phyloP scores from a whole-genome alignment of 30 jellyfish, hydroid and myxozoan species.

The Sanderia malayensis region DNA sequence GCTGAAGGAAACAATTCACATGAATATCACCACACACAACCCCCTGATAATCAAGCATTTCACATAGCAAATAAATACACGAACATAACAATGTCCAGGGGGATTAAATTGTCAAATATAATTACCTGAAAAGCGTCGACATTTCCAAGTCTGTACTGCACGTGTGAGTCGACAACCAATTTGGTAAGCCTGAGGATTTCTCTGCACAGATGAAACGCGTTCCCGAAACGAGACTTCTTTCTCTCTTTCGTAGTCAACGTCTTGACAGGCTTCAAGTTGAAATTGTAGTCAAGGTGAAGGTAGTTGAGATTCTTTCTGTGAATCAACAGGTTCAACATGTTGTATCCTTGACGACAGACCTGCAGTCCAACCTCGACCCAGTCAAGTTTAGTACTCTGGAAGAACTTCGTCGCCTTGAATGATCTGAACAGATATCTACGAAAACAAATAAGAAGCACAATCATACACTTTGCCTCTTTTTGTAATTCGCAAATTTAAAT shows the following conservation, averaged over 20 bases:
- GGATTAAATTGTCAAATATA: too few species aligned
- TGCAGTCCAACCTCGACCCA: constrained; percentile 99
- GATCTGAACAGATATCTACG: constrained; percentile 89
- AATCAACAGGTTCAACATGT: constrained; percentile 93
- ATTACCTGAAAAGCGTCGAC: constrained; percentile 99
- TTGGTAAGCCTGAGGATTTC: constrained; percentile 93
- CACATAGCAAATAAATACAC: too few species aligned
- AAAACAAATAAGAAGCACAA: not conserved
- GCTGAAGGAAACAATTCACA: constrained; percentile 48
- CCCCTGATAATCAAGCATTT: too few species aligned
- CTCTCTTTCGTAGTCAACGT: constrained; percentile 98
- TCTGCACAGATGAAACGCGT: constrained; percentile 98
- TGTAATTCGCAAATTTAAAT: too few species aligned
- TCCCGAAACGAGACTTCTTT: constrained; percentile 98
- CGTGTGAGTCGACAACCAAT: constrained; percentile 96
- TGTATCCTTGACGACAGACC: constrained; percentile 99
- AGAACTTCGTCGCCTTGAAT: constrained; percentile 97
- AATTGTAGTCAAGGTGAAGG: constrained; percentile 96
- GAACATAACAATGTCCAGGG: too few species aligned
- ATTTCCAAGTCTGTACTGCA: constrained; percentile 96
- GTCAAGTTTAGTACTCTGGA: constrained; percentile 96
- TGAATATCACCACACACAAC: too few species aligned
- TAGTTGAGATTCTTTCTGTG: constrained; percentile 98
- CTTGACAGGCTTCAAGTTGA: constrained; percentile 96
- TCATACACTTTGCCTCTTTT: too few species aligned